Percentiles rank a stretch among this genome's conserved stretches.
Evolutionary conservation across 2,888 invertebrate species (phyloP).

Genomic region (Oxyteleia sp.): DNA sequence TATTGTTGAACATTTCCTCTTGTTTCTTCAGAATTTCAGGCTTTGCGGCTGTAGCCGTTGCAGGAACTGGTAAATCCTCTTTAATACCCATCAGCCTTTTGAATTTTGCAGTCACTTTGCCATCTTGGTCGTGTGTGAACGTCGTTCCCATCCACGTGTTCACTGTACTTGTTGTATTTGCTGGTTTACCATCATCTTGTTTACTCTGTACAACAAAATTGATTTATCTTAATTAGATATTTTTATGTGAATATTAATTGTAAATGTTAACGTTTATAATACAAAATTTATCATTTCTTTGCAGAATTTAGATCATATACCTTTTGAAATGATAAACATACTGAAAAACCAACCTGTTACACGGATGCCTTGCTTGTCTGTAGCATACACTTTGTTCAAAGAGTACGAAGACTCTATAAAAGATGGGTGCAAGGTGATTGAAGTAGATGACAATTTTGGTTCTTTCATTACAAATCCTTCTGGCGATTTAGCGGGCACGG

Average conservation of each 20-base stretch:
- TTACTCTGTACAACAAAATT: no score
- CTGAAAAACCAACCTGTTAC: conserved; percentile 91
- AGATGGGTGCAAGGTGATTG: conserved; percentile 89
- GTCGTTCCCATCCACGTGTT: no score
- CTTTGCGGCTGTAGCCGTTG: conserved; percentile 86
- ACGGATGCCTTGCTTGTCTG: conserved; percentile 92
- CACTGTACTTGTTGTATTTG: no score
- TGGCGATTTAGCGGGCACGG: conserved; percentile 90
- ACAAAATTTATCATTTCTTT: no score
- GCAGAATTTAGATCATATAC: no score
- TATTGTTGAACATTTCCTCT: conserved; percentile 96
- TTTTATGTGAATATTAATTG: no score
- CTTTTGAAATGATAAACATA: conserved; percentile 93
- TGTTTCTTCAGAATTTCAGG: conserved; percentile 91
- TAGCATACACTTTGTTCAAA: conserved; percentile 90
- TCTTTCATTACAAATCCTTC: conserved; percentile 90
- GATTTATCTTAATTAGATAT: no score
- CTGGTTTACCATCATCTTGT: no score
- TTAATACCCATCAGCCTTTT: conserved; percentile 98
- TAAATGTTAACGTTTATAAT: no score
- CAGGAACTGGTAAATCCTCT: conserved; percentile 87
- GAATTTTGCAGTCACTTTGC: conserved; percentile 98
- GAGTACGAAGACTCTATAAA: conserved; percentile 89
- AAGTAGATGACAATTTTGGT: conserved; percentile 87
- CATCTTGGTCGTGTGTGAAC: no score